Conservation (phyloP, 2,888 invertebrate genomes). For the Matsumyia berberina region DNA sequence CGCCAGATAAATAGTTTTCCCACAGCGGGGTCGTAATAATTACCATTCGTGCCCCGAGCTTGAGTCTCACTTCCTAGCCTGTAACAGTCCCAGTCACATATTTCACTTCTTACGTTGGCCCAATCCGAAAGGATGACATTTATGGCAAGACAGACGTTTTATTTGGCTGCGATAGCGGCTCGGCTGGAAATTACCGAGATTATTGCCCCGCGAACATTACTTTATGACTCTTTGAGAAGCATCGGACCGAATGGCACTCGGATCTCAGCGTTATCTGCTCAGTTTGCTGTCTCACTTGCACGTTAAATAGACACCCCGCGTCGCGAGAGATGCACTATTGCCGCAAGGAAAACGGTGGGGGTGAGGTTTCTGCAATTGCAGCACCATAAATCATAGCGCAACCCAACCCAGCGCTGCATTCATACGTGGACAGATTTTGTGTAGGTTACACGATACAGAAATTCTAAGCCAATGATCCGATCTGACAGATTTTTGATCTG, state of each 20-base stretch:
- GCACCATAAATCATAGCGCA: constrained; percentile 71
- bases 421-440: constrained; percentile 75
- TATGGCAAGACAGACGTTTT: constrained; percentile 73
- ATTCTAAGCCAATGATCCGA: constrained; percentile 75
- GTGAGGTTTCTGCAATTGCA: constrained; percentile 66
- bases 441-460: constrained; percentile 69
- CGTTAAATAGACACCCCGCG: constrained; percentile 54
- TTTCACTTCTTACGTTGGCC: constrained; percentile 62
- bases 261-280: constrained; percentile 9
- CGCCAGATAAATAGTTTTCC: constrained; percentile 70
- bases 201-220: constrained; percentile 61
- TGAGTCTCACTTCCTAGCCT: constrained; percentile 13
- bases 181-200: constrained; percentile 67
- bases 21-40: constrained; percentile 74
- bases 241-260: constrained; percentile 48
- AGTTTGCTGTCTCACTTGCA: constrained; percentile 8
- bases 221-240: constrained; percentile 55
- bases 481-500: constrained; percentile 76
- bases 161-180: constrained; percentile 59
- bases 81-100: constrained; percentile 54
- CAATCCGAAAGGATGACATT: constrained; percentile 74
- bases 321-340: constrained; percentile 25
- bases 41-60: constrained; percentile 60
- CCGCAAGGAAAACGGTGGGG: constrained; percentile 11
- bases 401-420: constrained; percentile 71